Percentiles rank a stretch among this genome's conserved stretches.
phyloP scores from a whole-genome alignment of 1,140 invertebrate species.

The Diuraphis noxia region DNA sequence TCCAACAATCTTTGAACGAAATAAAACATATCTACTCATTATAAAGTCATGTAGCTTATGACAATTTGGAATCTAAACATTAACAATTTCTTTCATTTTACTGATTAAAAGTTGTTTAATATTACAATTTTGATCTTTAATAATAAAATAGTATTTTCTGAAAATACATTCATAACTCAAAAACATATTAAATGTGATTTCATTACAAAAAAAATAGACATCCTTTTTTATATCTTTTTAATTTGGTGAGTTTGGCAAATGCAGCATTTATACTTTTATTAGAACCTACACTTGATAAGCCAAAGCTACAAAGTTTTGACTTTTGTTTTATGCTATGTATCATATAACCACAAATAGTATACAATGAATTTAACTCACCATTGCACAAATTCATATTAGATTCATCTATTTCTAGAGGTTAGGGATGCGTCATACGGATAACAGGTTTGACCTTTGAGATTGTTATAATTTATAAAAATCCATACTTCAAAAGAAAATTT shows the following conservation, averaged over 20 bases:
- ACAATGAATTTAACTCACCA: constrained; percentile 15
- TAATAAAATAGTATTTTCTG: neutral
- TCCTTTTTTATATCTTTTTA: neutral
- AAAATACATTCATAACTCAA: neutral
- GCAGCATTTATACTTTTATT: neutral
- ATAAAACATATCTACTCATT: neutral
- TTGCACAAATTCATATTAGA: neutral
- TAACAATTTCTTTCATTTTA: neutral
- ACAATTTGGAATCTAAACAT: neutral
- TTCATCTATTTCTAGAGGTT: neutral
- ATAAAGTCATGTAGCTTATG: neutral
- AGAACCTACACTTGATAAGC: neutral
- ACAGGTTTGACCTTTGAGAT: too few relatives aligned
- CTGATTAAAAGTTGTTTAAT: neutral
- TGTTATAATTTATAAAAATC: too few relatives aligned
- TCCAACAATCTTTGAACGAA: neutral
- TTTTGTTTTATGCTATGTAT: constrained; percentile 3
- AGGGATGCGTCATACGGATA: too few relatives aligned
- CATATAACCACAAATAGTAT: constrained; percentile 5
- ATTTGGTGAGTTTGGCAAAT: neutral
- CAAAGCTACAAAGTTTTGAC: neutral
- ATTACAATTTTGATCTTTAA: constrained; percentile 6
- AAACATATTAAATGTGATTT: neutral
- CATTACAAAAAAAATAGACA: constrained; percentile 4
- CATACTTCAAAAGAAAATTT: too few relatives aligned